Conservation (phyloP, 2,888 invertebrate species). For the Cecidostiba fungosa region DNA sequence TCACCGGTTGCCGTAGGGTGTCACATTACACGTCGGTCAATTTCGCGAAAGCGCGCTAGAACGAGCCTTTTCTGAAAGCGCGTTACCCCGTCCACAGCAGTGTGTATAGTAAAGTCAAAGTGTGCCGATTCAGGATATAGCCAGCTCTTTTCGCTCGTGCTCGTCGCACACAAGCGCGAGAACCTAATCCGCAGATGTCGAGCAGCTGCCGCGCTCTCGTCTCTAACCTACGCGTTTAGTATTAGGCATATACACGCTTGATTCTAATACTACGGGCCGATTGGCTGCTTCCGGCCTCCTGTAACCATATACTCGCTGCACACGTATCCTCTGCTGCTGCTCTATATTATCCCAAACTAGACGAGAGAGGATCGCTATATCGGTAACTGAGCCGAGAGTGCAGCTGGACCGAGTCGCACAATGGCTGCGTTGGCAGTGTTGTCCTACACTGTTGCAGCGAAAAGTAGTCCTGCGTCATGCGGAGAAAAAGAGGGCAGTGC, state of each 20-base stretch:
- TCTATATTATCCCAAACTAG: neutral
- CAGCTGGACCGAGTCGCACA: constrained; percentile 38
- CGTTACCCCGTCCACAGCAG: neutral
- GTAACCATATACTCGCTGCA: neutral
- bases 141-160: constrained; percentile 36
- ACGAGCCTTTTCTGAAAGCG: constrained; percentile 30
- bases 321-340: neutral
- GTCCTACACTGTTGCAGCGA: neutral
- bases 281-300: constrained; percentile 65
- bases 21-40: constrained; percentile 32
- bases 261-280: constrained; percentile 51
- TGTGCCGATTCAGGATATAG: constrained; percentile 62
- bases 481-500: neutral
- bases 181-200: constrained; percentile 77
- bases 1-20: constrained; percentile 11
- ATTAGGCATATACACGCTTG: constrained; percentile 38
- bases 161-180: constrained; percentile 65
- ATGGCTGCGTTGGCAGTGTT: neutral
- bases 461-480: constrained; percentile 10
- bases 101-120: constrained; percentile 17
- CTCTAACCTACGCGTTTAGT: constrained; percentile 53
- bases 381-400: neutral
- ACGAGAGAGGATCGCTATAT: neutral
- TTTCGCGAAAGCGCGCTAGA: neutral
- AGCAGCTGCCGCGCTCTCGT: constrained; percentile 73